phyloP scores from a whole-genome alignment of 2,797 vertebrate species.

The Cryptoprocta ferox region DNA sequence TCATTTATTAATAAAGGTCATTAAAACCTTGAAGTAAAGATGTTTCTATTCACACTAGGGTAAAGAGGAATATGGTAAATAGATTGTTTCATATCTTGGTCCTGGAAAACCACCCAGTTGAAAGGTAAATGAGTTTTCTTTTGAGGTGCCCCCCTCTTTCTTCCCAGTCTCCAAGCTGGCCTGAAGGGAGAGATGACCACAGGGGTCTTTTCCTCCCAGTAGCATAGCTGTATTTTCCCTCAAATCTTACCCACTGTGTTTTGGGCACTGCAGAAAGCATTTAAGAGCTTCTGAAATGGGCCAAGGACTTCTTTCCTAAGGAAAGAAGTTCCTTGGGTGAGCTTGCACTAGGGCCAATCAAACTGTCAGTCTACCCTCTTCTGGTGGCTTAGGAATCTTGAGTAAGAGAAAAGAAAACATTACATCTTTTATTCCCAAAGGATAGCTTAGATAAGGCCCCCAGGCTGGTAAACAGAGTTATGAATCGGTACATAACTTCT shows the following conservation, averaged over 20 bases:
- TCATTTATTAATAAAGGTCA: constrained; percentile 16
- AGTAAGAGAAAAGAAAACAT: constrained; percentile 2
- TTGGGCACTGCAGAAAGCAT: neutral
- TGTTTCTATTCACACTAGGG: neutral
- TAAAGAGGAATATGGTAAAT: constrained; percentile 3
- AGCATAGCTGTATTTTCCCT: neutral
- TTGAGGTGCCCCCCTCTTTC: neutral
- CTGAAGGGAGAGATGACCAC: neutral
- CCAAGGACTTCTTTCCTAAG: constrained; percentile 36
- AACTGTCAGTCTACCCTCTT: neutral
- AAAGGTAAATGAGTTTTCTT: neutral
- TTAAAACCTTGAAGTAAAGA: constrained; percentile 51
- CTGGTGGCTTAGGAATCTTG: neutral
- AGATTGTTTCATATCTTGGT: neutral
- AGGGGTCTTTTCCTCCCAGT: neutral
- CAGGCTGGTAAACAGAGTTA: neutral
- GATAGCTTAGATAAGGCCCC: neutral
- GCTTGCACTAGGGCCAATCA: neutral
- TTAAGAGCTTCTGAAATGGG: neutral
- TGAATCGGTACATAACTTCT: neutral
- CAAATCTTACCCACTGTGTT: neutral
- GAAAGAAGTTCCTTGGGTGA: neutral
- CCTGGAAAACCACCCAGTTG: neutral
- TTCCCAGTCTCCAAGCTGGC: neutral
- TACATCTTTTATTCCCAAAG: neutral